A percentile compares a stretch with the other conserved stretches of the same genome.
These are phyloP conservation scores for Fregetta grallaria DNA, from an alignment of 2,113 vertebrate genomes.

Conservation along the genomic window DNA sequence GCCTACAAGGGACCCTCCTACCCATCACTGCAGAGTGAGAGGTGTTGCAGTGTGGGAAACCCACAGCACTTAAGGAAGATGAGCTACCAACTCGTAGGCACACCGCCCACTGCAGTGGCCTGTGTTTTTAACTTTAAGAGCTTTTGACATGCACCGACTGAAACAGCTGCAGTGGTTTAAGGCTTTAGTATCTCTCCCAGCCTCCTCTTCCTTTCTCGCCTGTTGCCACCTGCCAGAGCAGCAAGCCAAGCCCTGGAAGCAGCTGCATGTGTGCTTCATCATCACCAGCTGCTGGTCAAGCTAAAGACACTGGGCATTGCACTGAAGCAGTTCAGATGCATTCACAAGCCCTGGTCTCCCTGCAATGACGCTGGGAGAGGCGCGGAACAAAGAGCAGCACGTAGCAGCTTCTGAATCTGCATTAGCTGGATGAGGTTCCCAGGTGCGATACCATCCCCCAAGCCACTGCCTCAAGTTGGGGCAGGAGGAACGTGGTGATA, in stretches of 20 bases:
- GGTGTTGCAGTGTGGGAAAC: background rate
- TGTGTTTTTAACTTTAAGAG: background rate
- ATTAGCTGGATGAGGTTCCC: background rate
- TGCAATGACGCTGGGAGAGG: background rate
- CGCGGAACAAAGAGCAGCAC: background rate
- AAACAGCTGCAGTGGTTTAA: background rate
- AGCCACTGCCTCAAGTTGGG: background rate
- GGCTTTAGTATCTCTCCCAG: background rate
- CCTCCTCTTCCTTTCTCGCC: background rate
- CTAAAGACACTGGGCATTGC: background rate
- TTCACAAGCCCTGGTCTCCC: background rate
- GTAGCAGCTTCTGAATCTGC: background rate
- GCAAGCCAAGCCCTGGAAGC: background rate
- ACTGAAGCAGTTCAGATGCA: background rate
- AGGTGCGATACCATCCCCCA: background rate
- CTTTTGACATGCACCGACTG: background rate
- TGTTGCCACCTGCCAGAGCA: background rate
- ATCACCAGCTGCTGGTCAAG: background rate
- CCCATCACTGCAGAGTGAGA: accelerated
- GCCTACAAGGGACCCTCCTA: background rate
- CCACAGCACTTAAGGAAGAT: background rate
- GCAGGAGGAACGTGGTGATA: background rate
- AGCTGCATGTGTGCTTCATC: background rate
- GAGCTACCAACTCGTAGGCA: background rate
- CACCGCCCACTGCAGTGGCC: background rate